These are phyloP conservation scores for Chelon labrosus DNA, from an alignment of 2,797 vertebrate genomes.

Conservation along the genomic window DNA sequence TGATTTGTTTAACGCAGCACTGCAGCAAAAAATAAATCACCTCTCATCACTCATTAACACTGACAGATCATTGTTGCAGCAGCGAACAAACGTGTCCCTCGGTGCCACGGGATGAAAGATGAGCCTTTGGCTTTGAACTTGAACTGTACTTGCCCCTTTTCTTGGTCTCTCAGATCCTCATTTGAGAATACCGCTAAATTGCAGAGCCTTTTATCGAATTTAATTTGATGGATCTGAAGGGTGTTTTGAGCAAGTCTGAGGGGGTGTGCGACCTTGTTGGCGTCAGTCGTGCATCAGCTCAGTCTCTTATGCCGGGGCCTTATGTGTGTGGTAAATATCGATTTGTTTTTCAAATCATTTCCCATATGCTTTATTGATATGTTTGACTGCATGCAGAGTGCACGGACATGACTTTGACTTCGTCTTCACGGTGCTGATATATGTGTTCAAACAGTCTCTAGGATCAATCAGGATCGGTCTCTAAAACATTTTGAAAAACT, in stretches of 20 bases:
- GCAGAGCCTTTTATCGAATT: constrained; percentile 50
- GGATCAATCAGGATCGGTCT: too few species aligned
- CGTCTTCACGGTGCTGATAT: constrained; percentile 3
- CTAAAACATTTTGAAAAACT: not conserved
- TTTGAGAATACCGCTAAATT: constrained; percentile 61
- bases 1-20: constrained; percentile 66
- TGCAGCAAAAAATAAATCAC: constrained; percentile 65
- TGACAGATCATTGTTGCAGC: constrained; percentile 66
- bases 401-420: constrained; percentile 6
- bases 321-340: constrained; percentile 59
- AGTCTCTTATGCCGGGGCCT: constrained; percentile 14
- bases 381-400: constrained; percentile 27
- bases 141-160: constrained; percentile 69
- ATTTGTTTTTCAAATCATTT: constrained; percentile 55
- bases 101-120: constrained; percentile 61
- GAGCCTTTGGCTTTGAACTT: constrained; percentile 77
- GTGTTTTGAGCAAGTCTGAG: constrained; percentile 46
- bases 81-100: constrained; percentile 57
- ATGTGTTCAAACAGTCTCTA: not conserved
- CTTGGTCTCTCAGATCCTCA: constrained; percentile 46
- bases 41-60: constrained; percentile 69
- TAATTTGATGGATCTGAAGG: constrained; percentile 67
- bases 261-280: constrained; percentile 61
- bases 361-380: constrained; percentile 50
- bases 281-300: constrained; percentile 32